Conservation (phyloP, 2,113 vertebrate species). For the Sminthopsis crassicaudata region DNA sequence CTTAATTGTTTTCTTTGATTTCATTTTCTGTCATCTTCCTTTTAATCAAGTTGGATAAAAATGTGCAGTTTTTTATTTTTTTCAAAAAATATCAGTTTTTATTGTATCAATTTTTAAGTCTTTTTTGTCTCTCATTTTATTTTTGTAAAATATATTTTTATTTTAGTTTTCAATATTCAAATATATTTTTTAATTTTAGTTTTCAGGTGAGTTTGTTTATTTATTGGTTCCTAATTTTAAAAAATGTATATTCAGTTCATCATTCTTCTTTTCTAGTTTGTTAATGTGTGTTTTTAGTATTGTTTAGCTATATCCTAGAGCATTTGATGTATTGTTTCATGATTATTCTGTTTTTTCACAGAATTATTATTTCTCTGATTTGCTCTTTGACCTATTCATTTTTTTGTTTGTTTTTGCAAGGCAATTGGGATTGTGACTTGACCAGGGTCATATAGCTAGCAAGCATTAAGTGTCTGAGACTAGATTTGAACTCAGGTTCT, state of each 20-base stretch:
- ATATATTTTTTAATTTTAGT: too few species aligned
- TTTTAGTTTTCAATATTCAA: background rate
- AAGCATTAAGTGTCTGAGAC: too few species aligned
- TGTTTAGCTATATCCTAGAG: background rate
- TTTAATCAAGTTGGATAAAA: too few species aligned
- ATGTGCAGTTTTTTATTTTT: background rate
- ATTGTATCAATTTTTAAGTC: background rate
- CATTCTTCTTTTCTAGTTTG: background rate
- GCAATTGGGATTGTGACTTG: too few species aligned
- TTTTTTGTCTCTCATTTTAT: background rate
- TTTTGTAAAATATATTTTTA: background rate
- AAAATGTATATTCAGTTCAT: background rate
- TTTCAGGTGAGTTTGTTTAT: background rate
- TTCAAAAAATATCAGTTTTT: background rate
- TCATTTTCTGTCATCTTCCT: too few species aligned
- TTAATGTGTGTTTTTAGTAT: background rate
- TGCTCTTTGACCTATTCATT: too few species aligned
- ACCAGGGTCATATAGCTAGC: too few species aligned
- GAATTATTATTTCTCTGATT: background rate
- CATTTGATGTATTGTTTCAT: background rate
- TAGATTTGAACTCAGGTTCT: too few species aligned
- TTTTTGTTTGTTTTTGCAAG: too few species aligned
- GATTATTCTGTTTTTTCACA: background rate
- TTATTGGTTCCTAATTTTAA: background rate
- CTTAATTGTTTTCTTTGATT: too few species aligned